Base-by-base conservation (phyloP, 30 jellyfish, hydroid and myxozoan genomes). In the Cassiopea xamachana region DNA sequence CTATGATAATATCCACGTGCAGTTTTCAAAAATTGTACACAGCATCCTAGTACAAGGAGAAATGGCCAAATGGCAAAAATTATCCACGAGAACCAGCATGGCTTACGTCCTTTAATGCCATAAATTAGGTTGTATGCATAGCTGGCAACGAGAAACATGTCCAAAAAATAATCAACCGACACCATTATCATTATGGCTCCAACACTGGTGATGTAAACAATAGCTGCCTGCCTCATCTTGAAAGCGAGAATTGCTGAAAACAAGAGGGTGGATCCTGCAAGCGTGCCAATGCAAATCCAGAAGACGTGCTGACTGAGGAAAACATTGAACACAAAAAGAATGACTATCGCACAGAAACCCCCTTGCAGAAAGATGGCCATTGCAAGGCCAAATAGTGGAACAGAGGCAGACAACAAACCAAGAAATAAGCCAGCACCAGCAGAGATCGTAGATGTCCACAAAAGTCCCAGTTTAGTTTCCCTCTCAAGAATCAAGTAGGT, bases 81-180 rank as follows among this genome's bases (percentile, higher is more conserved):
- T 1, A 92, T 70, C 97, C 97, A 94, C 19, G 98, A 94, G 75
- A 88, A 90, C 98, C 98, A 94, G 80, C 98, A 94, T 0, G 97
- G 97, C 87, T 77, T 48, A 4, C 94, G 89, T 18, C 73, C 86
- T 1, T 80, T 17, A 49, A 58, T 60, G 18, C 47, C 85, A 55
- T 85, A 48, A 10, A 90, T 44, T 71, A 84, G 47, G 75, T 80
- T 81, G 62, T 90, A 90, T 7, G 97, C 97, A 69, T 82, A 71
- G 46, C 46, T 80, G 12, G 97, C 85, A 19, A 94, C 46, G 48
- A 88, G 81, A 90, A 92, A 86, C 91, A 88, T 16, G 87, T 94
- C 97, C 77, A 94, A 70, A 84, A 76, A 94, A 69, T 81, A 94
- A 79, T 94, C 98, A 15, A 91, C 90, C 4, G 97, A 68, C 84